Percentiles rank a stretch among this genome's conserved stretches.
Evolutionary conservation across 2,888 invertebrate genomes (phyloP).

Genomic region (Hemithea aestivaria): DNA sequence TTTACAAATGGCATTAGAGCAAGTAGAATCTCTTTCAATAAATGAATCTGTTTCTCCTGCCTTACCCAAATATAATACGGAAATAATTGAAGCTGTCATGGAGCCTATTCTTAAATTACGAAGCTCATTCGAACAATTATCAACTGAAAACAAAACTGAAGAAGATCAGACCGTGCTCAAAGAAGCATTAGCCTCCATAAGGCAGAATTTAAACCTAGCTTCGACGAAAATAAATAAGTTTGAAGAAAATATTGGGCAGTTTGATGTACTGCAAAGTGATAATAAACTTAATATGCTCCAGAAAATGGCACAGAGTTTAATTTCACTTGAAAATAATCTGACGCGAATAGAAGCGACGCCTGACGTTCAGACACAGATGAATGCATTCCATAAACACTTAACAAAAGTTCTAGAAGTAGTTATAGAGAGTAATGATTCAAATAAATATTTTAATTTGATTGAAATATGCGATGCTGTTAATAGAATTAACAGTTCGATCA

Average conservation of each 20-base stretch:
- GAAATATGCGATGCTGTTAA: slow-evolving; percentile 63
- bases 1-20: slow-evolving; percentile 66
- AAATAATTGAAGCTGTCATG: slow-evolving; percentile 81
- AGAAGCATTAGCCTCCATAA: slow-evolving; percentile 48
- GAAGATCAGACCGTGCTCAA: slow-evolving; percentile 50
- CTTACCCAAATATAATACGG: slow-evolving; percentile 72
- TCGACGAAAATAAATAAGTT: slow-evolving; percentile 48
- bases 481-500: slow-evolving; percentile 54
- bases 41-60: slow-evolving; percentile 62
- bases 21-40: slow-evolving; percentile 72
- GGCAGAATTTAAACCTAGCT: slow-evolving; percentile 55
- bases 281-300: slow-evolving; percentile 66
- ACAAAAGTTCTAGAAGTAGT: slow-evolving; percentile 79
- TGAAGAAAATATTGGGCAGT: slow-evolving; percentile 54
- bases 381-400: slow-evolving; percentile 68
- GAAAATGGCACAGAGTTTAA: slow-evolving; percentile 69
- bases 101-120: slow-evolving; percentile 82
- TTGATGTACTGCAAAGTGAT: slow-evolving; percentile 63
- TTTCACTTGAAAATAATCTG: slow-evolving; percentile 62
- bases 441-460: slow-evolving; percentile 58
- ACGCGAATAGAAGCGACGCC: slow-evolving; percentile 47
- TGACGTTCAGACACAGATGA: slow-evolving; percentile 49
- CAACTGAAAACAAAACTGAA: slow-evolving; percentile 43
- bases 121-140: slow-evolving; percentile 75
- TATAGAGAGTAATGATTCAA: slow-evolving; percentile 69